phyloP scores from a whole-genome alignment of 2,797 vertebrate genomes.

The Heteromormyrus szaboi region DNA sequence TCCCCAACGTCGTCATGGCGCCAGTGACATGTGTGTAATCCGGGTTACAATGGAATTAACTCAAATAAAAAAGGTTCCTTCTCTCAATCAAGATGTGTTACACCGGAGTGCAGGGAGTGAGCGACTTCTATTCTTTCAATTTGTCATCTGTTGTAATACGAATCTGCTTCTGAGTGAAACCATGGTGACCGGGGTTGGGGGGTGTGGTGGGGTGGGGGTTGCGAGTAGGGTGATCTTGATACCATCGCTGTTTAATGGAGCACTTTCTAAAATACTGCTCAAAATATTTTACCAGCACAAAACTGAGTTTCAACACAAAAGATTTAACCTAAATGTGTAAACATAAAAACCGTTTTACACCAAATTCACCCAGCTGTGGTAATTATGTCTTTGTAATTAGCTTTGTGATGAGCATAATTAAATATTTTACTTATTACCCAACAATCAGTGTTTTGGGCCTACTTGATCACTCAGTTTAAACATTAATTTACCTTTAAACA shows the following conservation, averaged over 20 bases:
- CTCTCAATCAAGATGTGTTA: slow-evolving; percentile 7
- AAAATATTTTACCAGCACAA: not conserved
- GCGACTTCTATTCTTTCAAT: not conserved
- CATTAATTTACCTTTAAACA: not conserved
- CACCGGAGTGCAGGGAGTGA: not conserved
- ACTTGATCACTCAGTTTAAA: not conserved
- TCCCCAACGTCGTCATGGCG: not conserved
- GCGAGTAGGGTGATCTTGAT: not conserved
- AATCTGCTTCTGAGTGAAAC: not conserved
- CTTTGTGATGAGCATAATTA: not conserved
- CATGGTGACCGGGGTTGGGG: not conserved
- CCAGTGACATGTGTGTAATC: slow-evolving; percentile 7
- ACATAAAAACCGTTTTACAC: not conserved
- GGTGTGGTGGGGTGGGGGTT: not conserved
- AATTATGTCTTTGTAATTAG: slow-evolving; percentile 1
- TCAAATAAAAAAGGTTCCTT: not conserved
- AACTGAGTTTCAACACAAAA: not conserved
- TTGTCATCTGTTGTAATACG: not conserved
- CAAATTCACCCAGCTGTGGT: slow-evolving; percentile 1
- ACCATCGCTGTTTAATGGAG: no score
- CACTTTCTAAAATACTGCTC: not conserved
- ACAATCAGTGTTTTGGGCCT: not conserved
- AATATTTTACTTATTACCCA: slow-evolving; percentile 7
- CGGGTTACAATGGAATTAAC: slow-evolving; percentile 7
- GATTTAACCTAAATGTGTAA: not conserved